Conservation (phyloP, 2,797 vertebrate genomes). For the Peromyscus attwateri region DNA sequence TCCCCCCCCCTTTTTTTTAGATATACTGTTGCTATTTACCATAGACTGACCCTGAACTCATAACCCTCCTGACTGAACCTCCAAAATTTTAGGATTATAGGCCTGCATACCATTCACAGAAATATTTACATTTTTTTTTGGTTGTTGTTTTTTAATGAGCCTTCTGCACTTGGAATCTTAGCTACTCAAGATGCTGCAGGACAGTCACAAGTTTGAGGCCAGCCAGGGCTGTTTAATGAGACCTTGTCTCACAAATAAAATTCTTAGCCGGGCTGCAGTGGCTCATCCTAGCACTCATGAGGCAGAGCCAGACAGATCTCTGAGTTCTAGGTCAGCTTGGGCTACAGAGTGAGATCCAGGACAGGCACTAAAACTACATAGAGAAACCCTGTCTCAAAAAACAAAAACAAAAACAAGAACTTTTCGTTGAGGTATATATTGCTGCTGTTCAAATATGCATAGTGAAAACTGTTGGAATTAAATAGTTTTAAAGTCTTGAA, state of each 20-base stretch:
- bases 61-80: not conserved
- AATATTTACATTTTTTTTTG: not conserved
- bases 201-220: not conserved
- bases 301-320: too few species aligned
- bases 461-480: slow-evolving; percentile 50
- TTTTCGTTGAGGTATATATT: not conserved
- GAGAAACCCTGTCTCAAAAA: not conserved
- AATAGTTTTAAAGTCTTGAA: slow-evolving; percentile 81
- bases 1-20: not conserved
- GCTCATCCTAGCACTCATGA: too few species aligned
- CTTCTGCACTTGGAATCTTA: not conserved
- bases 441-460: slow-evolving; percentile 19
- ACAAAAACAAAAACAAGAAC: not conserved
- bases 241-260: not conserved
- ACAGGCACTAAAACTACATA: too few species aligned
- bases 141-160: not conserved
- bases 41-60: not conserved
- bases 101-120: not conserved
- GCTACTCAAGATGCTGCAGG: not conserved
- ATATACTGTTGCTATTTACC: not conserved
- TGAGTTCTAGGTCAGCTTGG: too few species aligned
- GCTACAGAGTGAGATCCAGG: too few species aligned
- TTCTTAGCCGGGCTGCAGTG: too few species aligned
- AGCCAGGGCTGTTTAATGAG: not conserved
- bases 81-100: not conserved